These are phyloP conservation scores for Cheilosia grossa DNA, from an alignment of 2,888 invertebrate genomes.

Conservation along the genomic window DNA sequence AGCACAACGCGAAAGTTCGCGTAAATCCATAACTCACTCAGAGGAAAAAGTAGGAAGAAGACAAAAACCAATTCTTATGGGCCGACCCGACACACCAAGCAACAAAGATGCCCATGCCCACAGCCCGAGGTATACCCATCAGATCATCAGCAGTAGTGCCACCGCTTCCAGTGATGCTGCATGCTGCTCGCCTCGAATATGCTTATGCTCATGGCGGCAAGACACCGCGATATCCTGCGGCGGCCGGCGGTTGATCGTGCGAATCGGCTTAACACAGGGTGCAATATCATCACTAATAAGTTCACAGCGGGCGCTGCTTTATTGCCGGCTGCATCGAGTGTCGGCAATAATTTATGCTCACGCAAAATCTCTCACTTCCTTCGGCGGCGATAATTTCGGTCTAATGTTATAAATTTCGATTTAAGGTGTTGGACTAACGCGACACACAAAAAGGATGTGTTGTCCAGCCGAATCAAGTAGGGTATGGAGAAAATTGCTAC, in stretches of 20 bases:
- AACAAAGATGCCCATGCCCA: slow-evolving; percentile 18
- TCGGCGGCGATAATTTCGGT: slow-evolving; percentile 67
- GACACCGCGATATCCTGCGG: slow-evolving; percentile 67
- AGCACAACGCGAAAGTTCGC: slow-evolving; percentile 56
- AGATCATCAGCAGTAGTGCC: slow-evolving; percentile 43
- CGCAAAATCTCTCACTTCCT: slow-evolving; percentile 69
- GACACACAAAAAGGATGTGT: slow-evolving; percentile 59
- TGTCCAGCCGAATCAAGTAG: slow-evolving; percentile 24
- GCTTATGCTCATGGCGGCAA: slow-evolving; percentile 42
- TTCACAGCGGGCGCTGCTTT: slow-evolving; percentile 73
- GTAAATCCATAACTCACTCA: slow-evolving; percentile 69
- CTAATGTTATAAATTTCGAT: slow-evolving; percentile 74
- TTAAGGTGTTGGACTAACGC: slow-evolving; percentile 65
- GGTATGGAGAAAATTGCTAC: slow-evolving; percentile 40
- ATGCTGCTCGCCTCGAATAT: slow-evolving; percentile 31
- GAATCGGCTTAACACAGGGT: slow-evolving; percentile 75
- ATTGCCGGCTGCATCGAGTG: slow-evolving; percentile 58
- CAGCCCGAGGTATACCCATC: slow-evolving; percentile 13
- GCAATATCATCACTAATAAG: slow-evolving; percentile 75
- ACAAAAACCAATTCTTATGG: slow-evolving; percentile 28
- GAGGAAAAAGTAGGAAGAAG: slow-evolving; percentile 15
- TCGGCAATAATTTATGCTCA: slow-evolving; percentile 69
- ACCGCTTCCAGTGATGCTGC: slow-evolving; percentile 51
- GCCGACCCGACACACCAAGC: slow-evolving; percentile 2
- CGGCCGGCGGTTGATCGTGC: slow-evolving; percentile 58